phyloP scores from a whole-genome alignment of 2,888 invertebrate genomes.

The Drosophila pseudotakahashii region DNA sequence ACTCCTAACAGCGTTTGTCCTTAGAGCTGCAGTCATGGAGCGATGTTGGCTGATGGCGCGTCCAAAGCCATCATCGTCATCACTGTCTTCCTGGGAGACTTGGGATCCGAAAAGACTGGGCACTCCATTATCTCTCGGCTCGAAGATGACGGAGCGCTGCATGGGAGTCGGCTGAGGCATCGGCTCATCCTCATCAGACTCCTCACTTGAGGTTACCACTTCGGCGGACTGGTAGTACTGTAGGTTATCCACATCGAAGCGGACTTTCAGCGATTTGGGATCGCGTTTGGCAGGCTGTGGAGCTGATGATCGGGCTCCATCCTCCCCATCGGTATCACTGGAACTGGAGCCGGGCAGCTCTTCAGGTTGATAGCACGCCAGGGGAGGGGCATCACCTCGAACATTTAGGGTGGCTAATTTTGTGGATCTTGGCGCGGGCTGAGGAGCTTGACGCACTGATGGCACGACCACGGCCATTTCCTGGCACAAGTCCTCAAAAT shows the following conservation, averaged over 20 bases:
- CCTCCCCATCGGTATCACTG: constrained; percentile 50
- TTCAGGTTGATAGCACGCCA: constrained; percentile 58
- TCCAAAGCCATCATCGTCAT: constrained; percentile 50
- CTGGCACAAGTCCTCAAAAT: constrained; percentile 62
- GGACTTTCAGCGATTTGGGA: constrained; percentile 63
- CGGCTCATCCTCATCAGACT: constrained; percentile 44
- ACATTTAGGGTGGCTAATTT: constrained; percentile 59
- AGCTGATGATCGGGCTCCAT: constrained; percentile 7
- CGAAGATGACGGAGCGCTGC: constrained; percentile 55
- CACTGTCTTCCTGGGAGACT: constrained; percentile 63
- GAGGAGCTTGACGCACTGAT: constrained; percentile 43
- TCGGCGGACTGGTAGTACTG: constrained; percentile 65
- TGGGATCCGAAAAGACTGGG: constrained; percentile 72
- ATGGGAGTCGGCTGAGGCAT: constrained; percentile 52
- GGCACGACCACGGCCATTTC: constrained; percentile 51
- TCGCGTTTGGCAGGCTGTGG: constrained; percentile 61
- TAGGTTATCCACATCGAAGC: constrained; percentile 74
- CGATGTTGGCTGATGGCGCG: constrained; percentile 86
- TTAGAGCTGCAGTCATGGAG: constrained; percentile 81
- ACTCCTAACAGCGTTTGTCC: constrained; percentile 24
- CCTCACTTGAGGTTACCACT: constrained; percentile 51
- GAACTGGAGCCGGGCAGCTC: constrained; percentile 60
- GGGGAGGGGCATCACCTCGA: constrained; percentile 52
- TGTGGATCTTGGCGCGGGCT: constrained; percentile 54
- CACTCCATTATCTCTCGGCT: constrained; percentile 20